A percentile compares a stretch with the other conserved stretches of the same genome.
phyloP scores from a whole-genome alignment of 2,888 invertebrate genomes.

The Apotomis capreana region DNA sequence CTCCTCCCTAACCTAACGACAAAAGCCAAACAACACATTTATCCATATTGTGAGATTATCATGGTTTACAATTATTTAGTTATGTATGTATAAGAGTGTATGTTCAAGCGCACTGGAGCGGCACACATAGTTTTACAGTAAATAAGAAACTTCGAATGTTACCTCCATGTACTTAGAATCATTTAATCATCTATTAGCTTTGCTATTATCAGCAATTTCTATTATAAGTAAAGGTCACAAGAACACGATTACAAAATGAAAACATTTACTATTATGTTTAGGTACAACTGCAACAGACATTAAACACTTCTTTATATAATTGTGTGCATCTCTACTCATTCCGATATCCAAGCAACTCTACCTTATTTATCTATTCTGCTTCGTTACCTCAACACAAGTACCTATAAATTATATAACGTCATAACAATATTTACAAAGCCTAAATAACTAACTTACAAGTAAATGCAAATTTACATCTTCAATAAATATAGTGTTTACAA shows the following conservation, averaged over 20 bases:
- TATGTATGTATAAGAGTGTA: constrained; percentile 44
- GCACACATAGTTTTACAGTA: constrained; percentile 20
- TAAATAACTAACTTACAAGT: constrained; percentile 79
- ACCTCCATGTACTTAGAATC: constrained; percentile 28
- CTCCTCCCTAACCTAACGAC: constrained; percentile 78
- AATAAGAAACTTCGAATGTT: constrained; percentile 14
- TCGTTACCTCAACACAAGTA: constrained; percentile 70
- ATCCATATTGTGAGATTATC: constrained; percentile 61
- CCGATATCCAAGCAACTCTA: constrained; percentile 72
- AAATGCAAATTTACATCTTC: constrained; percentile 80
- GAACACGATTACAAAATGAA: constrained; percentile 76
- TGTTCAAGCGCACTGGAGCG: constrained; percentile 25
- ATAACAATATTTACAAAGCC: constrained; percentile 84
- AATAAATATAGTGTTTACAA: constrained; percentile 82
- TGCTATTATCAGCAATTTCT: constrained; percentile 27
- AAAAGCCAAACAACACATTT: constrained; percentile 77
- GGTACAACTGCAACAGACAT: constrained; percentile 70
- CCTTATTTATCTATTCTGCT: constrained; percentile 72
- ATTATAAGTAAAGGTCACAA: constrained; percentile 58
- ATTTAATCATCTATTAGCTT: constrained; percentile 48
- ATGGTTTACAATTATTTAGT: constrained; percentile 54
- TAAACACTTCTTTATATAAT: constrained; percentile 61
- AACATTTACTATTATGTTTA: constrained; percentile 68
- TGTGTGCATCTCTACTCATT: constrained; percentile 75
- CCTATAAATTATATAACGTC: constrained; percentile 84